Percentiles rank a stretch among this genome's conserved stretches.
Conservation (phyloP, 1,140 invertebrate species). For the Drosophila carrolli region DNA sequence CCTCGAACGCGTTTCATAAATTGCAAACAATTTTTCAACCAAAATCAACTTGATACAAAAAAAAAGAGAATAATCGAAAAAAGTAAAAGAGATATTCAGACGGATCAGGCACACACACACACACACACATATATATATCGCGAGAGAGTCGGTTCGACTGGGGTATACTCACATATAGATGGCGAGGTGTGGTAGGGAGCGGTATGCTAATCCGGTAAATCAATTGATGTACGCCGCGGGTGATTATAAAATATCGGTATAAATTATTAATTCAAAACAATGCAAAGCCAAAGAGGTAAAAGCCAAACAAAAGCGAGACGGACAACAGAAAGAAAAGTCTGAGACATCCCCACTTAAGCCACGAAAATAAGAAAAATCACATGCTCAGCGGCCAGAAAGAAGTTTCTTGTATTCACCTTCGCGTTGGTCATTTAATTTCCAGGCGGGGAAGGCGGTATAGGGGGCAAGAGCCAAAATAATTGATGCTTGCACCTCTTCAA, state of each 20-base stretch:
- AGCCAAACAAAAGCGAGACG: constrained; percentile 28
- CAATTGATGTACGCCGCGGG: constrained; percentile 79
- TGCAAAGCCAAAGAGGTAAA: constrained; percentile 40
- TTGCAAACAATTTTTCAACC: constrained; percentile 77
- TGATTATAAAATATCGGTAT: constrained; percentile 78
- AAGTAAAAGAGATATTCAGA: constrained; percentile 38
- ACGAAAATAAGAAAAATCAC: constrained; percentile 7
- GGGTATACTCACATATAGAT: constrained; percentile 3
- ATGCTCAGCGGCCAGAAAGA: constrained; percentile 13
- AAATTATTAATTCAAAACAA: constrained; percentile 82
- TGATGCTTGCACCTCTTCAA: constrained; percentile 7
- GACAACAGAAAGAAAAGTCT: constrained; percentile 35
- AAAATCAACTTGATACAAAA: constrained; percentile 52
- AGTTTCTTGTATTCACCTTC: constrained; percentile 39
- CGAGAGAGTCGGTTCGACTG: constrained; percentile 10
- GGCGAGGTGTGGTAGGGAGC: neutral
- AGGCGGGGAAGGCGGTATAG: neutral
- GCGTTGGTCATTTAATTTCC: constrained; percentile 40
- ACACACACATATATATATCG: constrained; percentile 9
- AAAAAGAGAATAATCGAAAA: constrained; percentile 30
- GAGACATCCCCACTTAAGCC: constrained; percentile 13
- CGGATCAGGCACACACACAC: constrained; percentile 30
- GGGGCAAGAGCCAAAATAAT: constrained; percentile 15
- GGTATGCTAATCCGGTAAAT: constrained; percentile 80
- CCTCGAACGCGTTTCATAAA: constrained; percentile 77